Base-by-base conservation (phyloP, 2,113 vertebrate genomes). In the Dunckerocampus dactyliophorus region DNA sequence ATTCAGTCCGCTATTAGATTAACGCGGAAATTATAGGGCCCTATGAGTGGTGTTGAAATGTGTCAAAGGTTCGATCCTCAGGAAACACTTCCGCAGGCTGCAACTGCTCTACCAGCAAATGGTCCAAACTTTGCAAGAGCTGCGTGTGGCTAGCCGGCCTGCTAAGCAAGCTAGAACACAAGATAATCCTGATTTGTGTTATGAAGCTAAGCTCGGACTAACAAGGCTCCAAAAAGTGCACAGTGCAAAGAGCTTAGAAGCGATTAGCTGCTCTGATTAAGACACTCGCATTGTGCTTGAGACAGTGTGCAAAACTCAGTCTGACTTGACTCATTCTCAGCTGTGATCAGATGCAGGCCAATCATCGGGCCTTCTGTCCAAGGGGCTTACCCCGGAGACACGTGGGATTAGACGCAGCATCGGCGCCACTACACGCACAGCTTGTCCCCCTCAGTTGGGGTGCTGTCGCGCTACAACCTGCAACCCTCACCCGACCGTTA, bases 241-340 rank as follows among this genome's bases (percentile, higher is more conserved):
- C 55, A 12, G 28, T 65, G 65, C n/a, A 59, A 75, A 66, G 81
- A 83, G 85, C 83, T 88, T 82, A 87, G 82, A 86, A 83, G 79
- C 73, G 85, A 87, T 86, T 87, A 87, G 82, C 83, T 67, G 59
- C 58, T 76, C 74, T 72, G 82, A 82, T 85, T 84, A 80, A 74
- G 61, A 65, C 81, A 61, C 69, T 56, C 61, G 21, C 53, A 56
- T 57, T 76, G 73, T 52, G 13, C 63, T 76, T 66, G 69, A 82
- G 83, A 79, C 80, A 53, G 63, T 72, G 74, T 74, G 68, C 63
- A 75, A 82, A 85, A 81, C 80, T 79, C 70, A 76, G 84, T 81
- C 85, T 86, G 81, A 76, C 81, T 80, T 46, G 64, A 68, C 72
- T 83, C 76, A 76, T 42, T 56, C 37, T 85, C 78, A 72, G 74